These are phyloP conservation scores for Coracias cyanogaster DNA, from an alignment of 2,797 vertebrate species.

Conservation along the genomic window DNA sequence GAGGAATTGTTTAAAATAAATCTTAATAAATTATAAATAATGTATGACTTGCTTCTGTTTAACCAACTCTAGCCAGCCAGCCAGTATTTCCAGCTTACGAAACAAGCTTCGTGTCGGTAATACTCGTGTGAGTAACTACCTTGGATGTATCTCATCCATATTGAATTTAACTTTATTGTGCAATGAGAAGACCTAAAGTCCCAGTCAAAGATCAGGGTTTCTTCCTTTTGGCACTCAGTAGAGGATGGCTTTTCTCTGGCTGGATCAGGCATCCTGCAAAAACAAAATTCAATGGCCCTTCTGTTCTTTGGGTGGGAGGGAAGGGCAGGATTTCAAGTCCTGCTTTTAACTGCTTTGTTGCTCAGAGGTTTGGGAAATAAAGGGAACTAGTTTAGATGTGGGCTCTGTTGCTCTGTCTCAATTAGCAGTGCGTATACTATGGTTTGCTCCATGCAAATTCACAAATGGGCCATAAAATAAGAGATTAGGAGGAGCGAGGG, in stretches of 20 bases:
- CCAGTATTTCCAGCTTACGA: background rate
- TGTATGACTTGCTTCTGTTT: conserved; percentile 2
- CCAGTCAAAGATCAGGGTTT: background rate
- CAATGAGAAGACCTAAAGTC: background rate
- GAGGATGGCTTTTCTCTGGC: background rate
- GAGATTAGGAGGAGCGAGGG: background rate
- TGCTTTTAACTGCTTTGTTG: background rate
- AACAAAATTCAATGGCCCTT: background rate
- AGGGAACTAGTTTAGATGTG: background rate
- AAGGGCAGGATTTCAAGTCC: background rate
- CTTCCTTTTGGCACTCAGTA: background rate
- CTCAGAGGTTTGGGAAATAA: background rate
- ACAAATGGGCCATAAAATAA: conserved; percentile 27
- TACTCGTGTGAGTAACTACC: background rate
- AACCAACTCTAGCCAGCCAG: background rate
- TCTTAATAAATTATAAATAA: conserved; percentile 67
- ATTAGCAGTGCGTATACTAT: background rate
- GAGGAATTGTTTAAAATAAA: conserved; percentile 66
- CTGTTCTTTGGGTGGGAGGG: background rate
- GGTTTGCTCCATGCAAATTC: conserved; percentile 2
- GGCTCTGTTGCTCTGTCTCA: background rate
- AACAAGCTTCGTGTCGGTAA: background rate
- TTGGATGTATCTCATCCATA: background rate
- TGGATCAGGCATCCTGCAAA: background rate
- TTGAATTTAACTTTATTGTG: background rate